Base-by-base conservation (phyloP, 2,888 invertebrate genomes). In the Resseliella maxima region DNA sequence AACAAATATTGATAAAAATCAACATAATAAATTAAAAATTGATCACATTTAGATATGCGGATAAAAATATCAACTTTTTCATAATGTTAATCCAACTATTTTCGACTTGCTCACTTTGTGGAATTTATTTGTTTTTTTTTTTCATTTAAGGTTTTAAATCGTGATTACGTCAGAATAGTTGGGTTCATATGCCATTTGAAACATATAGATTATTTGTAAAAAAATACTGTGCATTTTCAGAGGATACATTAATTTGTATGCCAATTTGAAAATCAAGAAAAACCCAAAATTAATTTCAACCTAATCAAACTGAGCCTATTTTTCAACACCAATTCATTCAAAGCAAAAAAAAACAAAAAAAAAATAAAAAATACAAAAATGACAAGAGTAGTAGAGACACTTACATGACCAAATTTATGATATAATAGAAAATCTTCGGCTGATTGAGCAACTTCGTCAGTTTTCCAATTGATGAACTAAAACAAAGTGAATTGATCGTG, bases 361-460 rank as follows among this genome's bases (percentile, higher is more conserved):
- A 38, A n/a, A 24, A 10, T 38, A 27, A 27, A 27, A 64, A 12
- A 64, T 64, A 5, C 15, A 6, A 36, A 86, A 64, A 86, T 18
- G n/a, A 86, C 41, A 81, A 36, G 27, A n/a, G n/a, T 88, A 88
- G 89, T 54, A 6, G 21, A 54, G 31, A 36, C 90, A 95, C 96
- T 95, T 94, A 97, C 97, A 92, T 96, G 95, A 91, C 97, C 97
- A 91, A 97, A 97, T 93, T 97, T 96, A 91, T 97, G 97, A 90
- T 96, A 95, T 89, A 96, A 94, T 88, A 97, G 93, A 91, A 96
- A 97, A 89, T 96, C 95, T 92, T 97, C 97, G 87, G 97, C 96
- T 0, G 96, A 95, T 88, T 96, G 96, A 87, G 96, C 95, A 91
- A 97, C 96, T 89, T 95, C 95, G 45, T 95, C 94, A 87, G 96